Base-by-base conservation (phyloP, 2,113 vertebrate species). In the Ascaphus truei region DNA sequence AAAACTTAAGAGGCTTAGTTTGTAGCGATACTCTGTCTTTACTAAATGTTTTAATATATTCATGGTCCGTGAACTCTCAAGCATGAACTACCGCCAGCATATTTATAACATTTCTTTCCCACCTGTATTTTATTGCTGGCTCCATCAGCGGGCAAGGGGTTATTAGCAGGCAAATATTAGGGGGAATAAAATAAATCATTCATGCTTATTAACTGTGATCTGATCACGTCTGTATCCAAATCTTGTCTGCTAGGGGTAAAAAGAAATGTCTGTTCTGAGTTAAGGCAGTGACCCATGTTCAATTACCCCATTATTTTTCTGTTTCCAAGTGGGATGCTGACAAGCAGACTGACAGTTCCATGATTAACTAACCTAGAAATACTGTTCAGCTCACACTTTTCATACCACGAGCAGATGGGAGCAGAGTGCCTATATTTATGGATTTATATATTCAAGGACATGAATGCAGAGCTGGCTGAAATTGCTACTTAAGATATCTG, bases 281-380 rank as follows among this genome's bases (percentile, higher is more conserved):
- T 41, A 45, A 68, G 37, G 29, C 50, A 33, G 34, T 61, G 72
- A 73, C 57, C 63, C 66, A 58, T 47, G 57, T 68, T 64, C 68
- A 72, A 45, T 56, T 72, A 41, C 48, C 25, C n/a, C 68, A 62
- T 62, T 41, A 69, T 47, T 68, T 69, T 63, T 22, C 59, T 33
- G 25, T 75, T 72, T 73, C 52, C 58, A 57, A 68, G 68, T 56
- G 60, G 69, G 57, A 66, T 18, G 50, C 47, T 33, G 75, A 57
- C 73, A 62, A 31, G 15, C 25, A 73, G 69, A 73, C 59, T 76
- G 80, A 63, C 77, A 75, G 63, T 15, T 72, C 56, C 48, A 53
- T 80, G 72, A 81, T 81, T 75, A 77, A 48, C 63, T 51, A 1
- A 37, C 41, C 58, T 50, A 57, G 71, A 76, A 66, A 68, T 71